Base-by-base conservation (phyloP, 1,140 invertebrate genomes). In the Lamellibrachia luymesi region DNA sequence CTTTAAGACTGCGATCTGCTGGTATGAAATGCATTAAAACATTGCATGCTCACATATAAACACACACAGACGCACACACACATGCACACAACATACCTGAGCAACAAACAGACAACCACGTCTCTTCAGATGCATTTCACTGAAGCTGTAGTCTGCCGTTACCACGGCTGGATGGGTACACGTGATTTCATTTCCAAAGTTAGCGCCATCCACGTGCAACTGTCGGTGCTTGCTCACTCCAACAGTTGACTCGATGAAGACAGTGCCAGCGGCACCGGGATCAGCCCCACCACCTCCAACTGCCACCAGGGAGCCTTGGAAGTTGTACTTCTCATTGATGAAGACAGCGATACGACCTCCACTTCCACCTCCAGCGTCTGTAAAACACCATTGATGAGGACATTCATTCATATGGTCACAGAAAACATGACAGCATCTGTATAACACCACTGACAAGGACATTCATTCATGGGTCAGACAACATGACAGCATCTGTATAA, bases 351-450 rank as follows among this genome's bases (percentile, higher is more conserved):
- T 94, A 90, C 94, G 92, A 0, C 95, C 95, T 27, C 95, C 95
- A 90, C 94, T 94, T 50, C 95, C 95, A 89, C 93, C 95, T 90
- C 95, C 95, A 94, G 94, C 94, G n/a, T 92, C 95, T 64, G 56
- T 27, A n/a, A 91, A 50, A 92, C 64, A 80, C 13, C 64, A 80
- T 4, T 13, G 52, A 10, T 22, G 17, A 80, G 2, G 13, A 22
- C 64, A 80, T 10, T 80, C 38, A 38, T 38, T 38, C 38, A 38
- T 38, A 38, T 38, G 38, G 38, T 38, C 38, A 38, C 38, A 38
- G 38, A 38, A 38, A 38, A 38, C 38, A 38, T 38, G 38, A 38
- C 38, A 38, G 38, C 38, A 38, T 38, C 38, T 38, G 38, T 38
- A 38, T 38, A 38, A 38, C 38, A 38, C 38, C 38, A 38, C 38